Conservation (phyloP, 2,888 invertebrate species). For the Leptinotarsa rubiginosa region DNA sequence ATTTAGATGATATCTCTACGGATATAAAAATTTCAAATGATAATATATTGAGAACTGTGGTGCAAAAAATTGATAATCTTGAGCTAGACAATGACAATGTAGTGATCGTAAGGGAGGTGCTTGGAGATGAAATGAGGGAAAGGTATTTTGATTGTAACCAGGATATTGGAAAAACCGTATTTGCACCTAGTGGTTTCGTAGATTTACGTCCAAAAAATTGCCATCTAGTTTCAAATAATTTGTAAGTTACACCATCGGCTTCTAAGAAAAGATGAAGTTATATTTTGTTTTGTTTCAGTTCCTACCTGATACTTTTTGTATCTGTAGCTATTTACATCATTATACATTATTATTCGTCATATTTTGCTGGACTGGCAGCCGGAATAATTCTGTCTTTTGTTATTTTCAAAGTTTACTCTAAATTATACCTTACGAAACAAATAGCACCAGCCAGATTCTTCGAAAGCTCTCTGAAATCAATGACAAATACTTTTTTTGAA, state of each 20-base stretch:
- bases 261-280: background rate
- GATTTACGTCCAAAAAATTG: slow-evolving; percentile 55
- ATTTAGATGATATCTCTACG: slow-evolving; percentile 29
- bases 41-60: slow-evolving; percentile 49
- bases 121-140: slow-evolving; percentile 51
- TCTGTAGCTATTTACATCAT: slow-evolving; percentile 51
- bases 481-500: slow-evolving; percentile 66
- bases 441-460: slow-evolving; percentile 6
- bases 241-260: slow-evolving; percentile 36
- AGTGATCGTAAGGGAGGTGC: slow-evolving; percentile 52
- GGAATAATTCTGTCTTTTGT: slow-evolving; percentile 49
- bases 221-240: slow-evolving; percentile 37
- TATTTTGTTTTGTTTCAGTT: slow-evolving; percentile 44
- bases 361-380: slow-evolving; percentile 52
- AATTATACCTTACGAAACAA: slow-evolving; percentile 40
- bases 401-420: slow-evolving; percentile 45
- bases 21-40: slow-evolving; percentile 36
- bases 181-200: slow-evolving; percentile 62
- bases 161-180: slow-evolving; percentile 51
- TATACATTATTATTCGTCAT: slow-evolving; percentile 54
- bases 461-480: slow-evolving; percentile 1
- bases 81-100: slow-evolving; percentile 54
- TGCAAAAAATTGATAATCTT: slow-evolving; percentile 54
- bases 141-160: slow-evolving; percentile 43
- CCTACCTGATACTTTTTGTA: slow-evolving; percentile 43